Percentiles rank a stretch among this genome's conserved stretches.
phyloP scores from a whole-genome alignment of 2,888 invertebrate species.

The Troilus luridus region DNA sequence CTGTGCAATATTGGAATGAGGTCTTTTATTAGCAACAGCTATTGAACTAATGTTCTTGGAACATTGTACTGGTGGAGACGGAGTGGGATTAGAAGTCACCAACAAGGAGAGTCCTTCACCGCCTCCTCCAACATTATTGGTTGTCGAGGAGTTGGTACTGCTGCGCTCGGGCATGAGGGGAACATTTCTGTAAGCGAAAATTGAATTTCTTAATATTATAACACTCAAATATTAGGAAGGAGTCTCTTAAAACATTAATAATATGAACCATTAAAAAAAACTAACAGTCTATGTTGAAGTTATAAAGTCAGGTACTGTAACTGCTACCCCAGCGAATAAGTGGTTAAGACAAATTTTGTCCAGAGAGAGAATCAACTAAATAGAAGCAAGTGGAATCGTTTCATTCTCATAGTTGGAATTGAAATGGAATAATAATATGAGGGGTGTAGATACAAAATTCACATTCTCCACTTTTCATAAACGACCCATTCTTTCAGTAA shows the following conservation, averaged over 20 bases:
- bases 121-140: slow-evolving; percentile 42
- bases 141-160: background rate
- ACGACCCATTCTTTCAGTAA: no score
- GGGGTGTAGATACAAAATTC: no score
- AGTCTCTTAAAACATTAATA: no score
- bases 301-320: no score
- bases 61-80: background rate
- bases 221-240: background rate
- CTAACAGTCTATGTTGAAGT: background rate
- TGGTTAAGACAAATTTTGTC: no score
- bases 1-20: slow-evolving; percentile 32
- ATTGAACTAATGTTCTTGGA: background rate
- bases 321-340: no score
- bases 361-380: no score
- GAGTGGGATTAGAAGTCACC: background rate
- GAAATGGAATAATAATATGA: no score
- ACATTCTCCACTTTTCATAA: no score
- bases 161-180: slow-evolving; percentile 32
- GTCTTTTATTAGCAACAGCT: background rate
- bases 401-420: no score
- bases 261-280: background rate
- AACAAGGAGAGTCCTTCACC: background rate
- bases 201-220: background rate
- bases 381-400: no score
- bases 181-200: background rate